These are phyloP conservation scores for Drosophila emarginata DNA, from an alignment of 2,888 invertebrate species.

Conservation along the genomic window DNA sequence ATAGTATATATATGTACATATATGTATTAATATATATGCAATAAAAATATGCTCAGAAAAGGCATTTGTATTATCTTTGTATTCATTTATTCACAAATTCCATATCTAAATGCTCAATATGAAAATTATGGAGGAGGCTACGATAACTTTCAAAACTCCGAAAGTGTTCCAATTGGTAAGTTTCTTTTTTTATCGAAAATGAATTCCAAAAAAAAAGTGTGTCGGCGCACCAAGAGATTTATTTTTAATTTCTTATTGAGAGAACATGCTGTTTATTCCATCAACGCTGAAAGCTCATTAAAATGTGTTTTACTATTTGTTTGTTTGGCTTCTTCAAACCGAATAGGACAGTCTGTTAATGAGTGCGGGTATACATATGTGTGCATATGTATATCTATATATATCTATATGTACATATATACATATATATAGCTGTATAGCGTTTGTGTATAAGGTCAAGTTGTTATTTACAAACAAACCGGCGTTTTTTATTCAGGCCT, in stretches of 20 bases:
- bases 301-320: conserved; percentile 66
- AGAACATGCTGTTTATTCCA: conserved; percentile 73
- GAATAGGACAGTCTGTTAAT: conserved; percentile 29
- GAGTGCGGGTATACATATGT: background rate
- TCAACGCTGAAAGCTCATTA: conserved; percentile 73
- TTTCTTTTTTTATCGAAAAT: conserved; percentile 29
- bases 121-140: conserved; percentile 45
- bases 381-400: background rate
- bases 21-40: conserved; percentile 12
- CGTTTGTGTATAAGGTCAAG: conserved; percentile 3
- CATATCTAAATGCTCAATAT: conserved; percentile 42
- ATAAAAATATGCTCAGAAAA: conserved; percentile 38
- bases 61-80: conserved; percentile 14
- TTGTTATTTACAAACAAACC: conserved; percentile 57
- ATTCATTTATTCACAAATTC: conserved; percentile 23
- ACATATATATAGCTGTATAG: background rate
- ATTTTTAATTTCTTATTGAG: conserved; percentile 71
- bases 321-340: conserved; percentile 55
- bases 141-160: conserved; percentile 45
- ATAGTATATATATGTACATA: conserved; percentile 15
- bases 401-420: background rate
- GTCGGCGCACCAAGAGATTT: conserved; percentile 58
- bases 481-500: conserved; percentile 61
- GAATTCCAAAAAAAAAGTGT: conserved; percentile 13
- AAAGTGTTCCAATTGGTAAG: conserved; percentile 68